Conservation (phyloP, 2,113 vertebrate species). For the Todiramphus saurophagus region DNA sequence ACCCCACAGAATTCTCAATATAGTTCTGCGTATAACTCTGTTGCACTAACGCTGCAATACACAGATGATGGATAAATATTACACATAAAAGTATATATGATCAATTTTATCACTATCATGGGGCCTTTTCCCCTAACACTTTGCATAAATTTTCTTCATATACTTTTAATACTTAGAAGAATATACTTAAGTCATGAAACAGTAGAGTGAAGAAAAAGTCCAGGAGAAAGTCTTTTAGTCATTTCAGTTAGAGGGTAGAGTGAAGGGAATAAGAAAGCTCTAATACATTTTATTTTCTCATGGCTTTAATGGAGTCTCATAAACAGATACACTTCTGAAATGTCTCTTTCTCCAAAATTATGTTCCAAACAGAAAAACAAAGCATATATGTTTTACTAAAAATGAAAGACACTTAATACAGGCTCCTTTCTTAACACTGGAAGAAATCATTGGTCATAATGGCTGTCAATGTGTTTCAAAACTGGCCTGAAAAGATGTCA, state of each 20-base stretch:
- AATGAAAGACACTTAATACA: background rate
- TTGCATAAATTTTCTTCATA: background rate
- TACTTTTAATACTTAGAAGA: background rate
- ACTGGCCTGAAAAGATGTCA: background rate
- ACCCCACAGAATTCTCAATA: background rate
- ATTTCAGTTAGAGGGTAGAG: background rate
- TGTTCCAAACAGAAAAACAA: background rate
- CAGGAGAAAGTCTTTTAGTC: background rate
- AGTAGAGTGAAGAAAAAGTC: background rate
- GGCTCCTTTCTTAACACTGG: background rate
- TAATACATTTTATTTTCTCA: background rate
- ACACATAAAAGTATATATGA: background rate
- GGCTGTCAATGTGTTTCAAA: background rate
- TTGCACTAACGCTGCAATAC: background rate
- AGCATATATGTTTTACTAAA: background rate
- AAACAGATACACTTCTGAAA: background rate
- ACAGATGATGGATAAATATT: background rate
- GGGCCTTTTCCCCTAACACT: background rate
- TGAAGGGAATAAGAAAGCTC: background rate
- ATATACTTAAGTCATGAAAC: background rate
- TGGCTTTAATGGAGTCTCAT: background rate
- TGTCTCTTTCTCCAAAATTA: background rate
- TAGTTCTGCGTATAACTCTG: background rate
- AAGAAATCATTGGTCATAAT: background rate
- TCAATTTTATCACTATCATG: background rate